These are phyloP conservation scores for Nannoperca obscura DNA, from an alignment of 2,797 vertebrate genomes.

Conservation along the genomic window DNA sequence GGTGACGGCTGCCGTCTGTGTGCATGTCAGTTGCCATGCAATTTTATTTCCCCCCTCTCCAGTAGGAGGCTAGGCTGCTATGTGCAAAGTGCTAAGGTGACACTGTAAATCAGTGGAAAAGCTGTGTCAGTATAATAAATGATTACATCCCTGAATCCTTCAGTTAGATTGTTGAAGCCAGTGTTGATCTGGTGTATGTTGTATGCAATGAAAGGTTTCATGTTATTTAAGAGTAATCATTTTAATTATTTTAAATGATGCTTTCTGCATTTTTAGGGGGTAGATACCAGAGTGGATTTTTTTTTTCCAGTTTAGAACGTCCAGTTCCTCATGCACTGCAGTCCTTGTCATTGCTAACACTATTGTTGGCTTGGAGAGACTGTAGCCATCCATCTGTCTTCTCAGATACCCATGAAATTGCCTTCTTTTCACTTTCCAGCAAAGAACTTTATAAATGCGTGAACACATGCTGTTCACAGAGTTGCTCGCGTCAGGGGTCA, in stretches of 20 bases:
- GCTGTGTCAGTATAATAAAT: neutral
- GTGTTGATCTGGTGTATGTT: neutral
- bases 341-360: neutral
- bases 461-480: neutral
- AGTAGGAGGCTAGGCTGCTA: constrained; percentile 42
- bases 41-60: constrained; percentile 59
- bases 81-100: constrained; percentile 31
- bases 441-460: neutral
- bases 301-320: neutral
- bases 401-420: neutral
- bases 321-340: neutral
- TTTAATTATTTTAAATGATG: neutral
- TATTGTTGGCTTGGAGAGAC: neutral
- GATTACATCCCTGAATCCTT: neutral
- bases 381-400: neutral
- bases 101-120: constrained; percentile 1
- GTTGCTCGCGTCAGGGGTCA: neutral
- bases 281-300: neutral
- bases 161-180: neutral
- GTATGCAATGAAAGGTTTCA: neutral
- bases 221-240: neutral
- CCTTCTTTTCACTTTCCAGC: neutral
- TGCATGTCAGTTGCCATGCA: constrained; percentile 82
- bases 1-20: constrained; percentile 73
- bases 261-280: neutral